Base-by-base conservation (phyloP, 2,113 vertebrate species). In the Lepus americanus region DNA sequence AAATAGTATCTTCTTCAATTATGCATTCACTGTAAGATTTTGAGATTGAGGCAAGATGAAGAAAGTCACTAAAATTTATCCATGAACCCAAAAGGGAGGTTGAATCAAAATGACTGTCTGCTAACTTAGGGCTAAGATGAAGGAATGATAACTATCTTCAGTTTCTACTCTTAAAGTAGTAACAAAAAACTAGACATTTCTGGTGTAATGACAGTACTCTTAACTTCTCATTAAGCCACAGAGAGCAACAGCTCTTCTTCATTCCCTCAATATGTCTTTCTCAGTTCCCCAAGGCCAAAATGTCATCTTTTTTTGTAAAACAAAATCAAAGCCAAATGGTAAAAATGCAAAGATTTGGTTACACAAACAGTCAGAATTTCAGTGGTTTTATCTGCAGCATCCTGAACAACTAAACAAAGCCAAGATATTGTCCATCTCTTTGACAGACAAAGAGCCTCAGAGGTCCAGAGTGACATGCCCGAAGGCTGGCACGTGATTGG, bases 361-460 rank as follows among this genome's bases (percentile, higher is more conserved):
- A 98, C 98, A 98, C 96, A 98, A 98, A 98, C 98, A 98, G 96
- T 96, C 97, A 84, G 95, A 95, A 97, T 98, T 97, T 98, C 97
- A 98, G 97, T 96, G 97, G 97, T 97, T 98, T 97, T 98, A 98
- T 98, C 97, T 97, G 95, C 95, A 98, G 98, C 96, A 98, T 96
- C 96, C 98, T 93, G 95, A 97, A 97, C 97, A 96, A 98, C 98
- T 97, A 98, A 98, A 98, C 98, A 98, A 98, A 98, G 98, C 98
- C 98, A 98, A 98, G 98, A 98, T 98, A 98, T 98, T 99, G 98
- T 99, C 98, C 98, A 98, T 98, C 98, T 98, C 98, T 97, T 98
- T 98, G 98, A 98, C 96, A 98, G 98, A 99, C 98, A 98, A 99
- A 98, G 98, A 98, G 98, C 98, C 98, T 98, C 98, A 98, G 98